Conservation (phyloP, 2,797 vertebrate species). For the Tapirus indicus region DNA sequence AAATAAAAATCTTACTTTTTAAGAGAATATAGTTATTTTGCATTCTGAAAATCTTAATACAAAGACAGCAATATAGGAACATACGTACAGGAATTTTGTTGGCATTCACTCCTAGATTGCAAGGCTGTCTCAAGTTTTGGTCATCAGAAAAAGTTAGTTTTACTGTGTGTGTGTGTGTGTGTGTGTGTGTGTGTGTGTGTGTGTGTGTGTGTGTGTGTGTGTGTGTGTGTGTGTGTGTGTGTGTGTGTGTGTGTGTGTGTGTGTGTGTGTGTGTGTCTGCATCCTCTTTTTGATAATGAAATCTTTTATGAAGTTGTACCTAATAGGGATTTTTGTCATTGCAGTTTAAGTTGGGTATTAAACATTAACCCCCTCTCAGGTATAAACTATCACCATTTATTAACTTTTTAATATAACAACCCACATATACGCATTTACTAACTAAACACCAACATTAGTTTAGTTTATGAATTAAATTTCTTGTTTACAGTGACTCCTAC, state of each 20-base stretch:
- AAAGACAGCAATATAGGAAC: background rate
- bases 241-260: background rate
- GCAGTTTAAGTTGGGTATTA: background rate
- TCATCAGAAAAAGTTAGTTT: background rate
- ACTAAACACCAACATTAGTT: constrained; percentile 9
- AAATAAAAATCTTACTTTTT: constrained; percentile 38
- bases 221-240: background rate
- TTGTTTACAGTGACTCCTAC: constrained; percentile 78
- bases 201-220: background rate
- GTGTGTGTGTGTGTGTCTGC: background rate
- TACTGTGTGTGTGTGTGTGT: background rate
- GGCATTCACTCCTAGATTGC: background rate
- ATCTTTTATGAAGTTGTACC: background rate
- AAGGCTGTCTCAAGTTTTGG: background rate
- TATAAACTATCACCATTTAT: background rate
- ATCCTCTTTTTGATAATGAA: background rate
- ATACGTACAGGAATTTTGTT: background rate
- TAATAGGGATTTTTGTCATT: constrained; percentile 21
- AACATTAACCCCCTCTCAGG: background rate
- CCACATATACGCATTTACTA: background rate
- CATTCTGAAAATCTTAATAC: background rate
- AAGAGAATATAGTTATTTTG: background rate
- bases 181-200: background rate
- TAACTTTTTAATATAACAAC: background rate
- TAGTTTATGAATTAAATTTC: constrained; percentile 35